phyloP scores from a whole-genome alignment of 1,140 invertebrate species.

The Lordiphosa stackelbergi region DNA sequence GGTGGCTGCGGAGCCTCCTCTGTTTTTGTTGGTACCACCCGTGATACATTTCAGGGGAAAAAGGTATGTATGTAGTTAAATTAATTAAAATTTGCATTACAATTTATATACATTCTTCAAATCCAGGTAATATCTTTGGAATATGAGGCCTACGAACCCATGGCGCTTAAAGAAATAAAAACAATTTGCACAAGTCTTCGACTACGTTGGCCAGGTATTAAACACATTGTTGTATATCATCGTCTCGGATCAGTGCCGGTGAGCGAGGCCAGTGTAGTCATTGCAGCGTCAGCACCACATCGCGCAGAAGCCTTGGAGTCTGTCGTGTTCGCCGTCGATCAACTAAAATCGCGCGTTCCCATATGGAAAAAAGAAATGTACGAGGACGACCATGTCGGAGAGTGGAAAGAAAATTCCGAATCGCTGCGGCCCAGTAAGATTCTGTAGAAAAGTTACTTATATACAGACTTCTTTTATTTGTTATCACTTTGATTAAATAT shows the following conservation, averaged over 20 bases:
- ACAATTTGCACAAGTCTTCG: constrained; percentile 87
- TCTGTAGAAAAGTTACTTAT: constrained; percentile 12
- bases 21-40: constrained; percentile 93
- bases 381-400: constrained; percentile 78
- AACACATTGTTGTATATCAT: constrained; percentile 89
- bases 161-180: constrained; percentile 91
- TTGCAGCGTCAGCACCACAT: constrained; percentile 93
- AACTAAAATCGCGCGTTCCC: constrained; percentile 90
- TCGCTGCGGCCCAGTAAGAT: constrained; percentile 82
- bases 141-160: constrained; percentile 95
- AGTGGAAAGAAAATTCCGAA: constrained; percentile 89
- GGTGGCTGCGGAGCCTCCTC: constrained; percentile 91
- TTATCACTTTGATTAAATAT: constrained; percentile 9
- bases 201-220: constrained; percentile 84
- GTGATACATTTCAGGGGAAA: constrained; percentile 92
- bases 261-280: constrained; percentile 91
- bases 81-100: constrained; percentile 9
- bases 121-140: constrained; percentile 86
- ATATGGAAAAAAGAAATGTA: constrained; percentile 99
- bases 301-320: constrained; percentile 89
- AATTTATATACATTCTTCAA: not conserved
- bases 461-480: too few species aligned
- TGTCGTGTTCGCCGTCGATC: constrained; percentile 90
- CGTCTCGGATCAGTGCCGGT: constrained; percentile 91
- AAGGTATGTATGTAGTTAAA: constrained; percentile 78